Percentiles rank a stretch among this genome's conserved stretches.
Evolutionary conservation across 2,113 vertebrate species (phyloP).

Genomic region (Alligator mississippiensis): DNA sequence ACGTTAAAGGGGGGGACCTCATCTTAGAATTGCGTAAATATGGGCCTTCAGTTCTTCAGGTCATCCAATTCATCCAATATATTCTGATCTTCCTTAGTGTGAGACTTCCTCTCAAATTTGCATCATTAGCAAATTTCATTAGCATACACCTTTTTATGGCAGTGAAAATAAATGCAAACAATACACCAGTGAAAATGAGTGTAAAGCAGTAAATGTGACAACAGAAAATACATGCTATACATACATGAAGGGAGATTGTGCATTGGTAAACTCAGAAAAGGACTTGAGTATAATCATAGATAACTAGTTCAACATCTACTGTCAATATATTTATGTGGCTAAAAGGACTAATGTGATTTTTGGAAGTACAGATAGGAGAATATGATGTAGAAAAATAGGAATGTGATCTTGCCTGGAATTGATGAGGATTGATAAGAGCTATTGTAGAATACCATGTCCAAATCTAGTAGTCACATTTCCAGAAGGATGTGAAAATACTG

Average conservation of each 20-base stretch:
- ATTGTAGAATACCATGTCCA: accelerated
- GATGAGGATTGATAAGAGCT: background rate
- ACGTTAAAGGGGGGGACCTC: too few species aligned
- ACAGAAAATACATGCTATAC: background rate
- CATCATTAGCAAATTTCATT: background rate
- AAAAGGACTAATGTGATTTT: background rate
- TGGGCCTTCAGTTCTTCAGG: too few species aligned
- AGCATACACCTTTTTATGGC: background rate
- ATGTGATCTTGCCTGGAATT: background rate
- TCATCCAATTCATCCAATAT: background rate
- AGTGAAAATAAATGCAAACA: background rate
- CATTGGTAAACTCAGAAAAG: background rate
- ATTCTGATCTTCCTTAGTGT: background rate
- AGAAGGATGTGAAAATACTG: background rate
- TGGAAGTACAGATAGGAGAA: accelerated
- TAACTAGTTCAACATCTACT: background rate
- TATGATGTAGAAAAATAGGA: background rate
- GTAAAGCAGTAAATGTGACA: accelerated
- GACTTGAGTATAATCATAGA: background rate
- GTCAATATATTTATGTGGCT: background rate
- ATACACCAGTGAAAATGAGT: background rate
- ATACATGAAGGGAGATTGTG: background rate
- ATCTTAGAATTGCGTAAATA: too few species aligned
- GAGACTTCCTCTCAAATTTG: background rate
- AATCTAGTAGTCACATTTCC: background rate